phyloP scores from a whole-genome alignment of 2,888 invertebrate species.

The Cerastis rubricosa region DNA sequence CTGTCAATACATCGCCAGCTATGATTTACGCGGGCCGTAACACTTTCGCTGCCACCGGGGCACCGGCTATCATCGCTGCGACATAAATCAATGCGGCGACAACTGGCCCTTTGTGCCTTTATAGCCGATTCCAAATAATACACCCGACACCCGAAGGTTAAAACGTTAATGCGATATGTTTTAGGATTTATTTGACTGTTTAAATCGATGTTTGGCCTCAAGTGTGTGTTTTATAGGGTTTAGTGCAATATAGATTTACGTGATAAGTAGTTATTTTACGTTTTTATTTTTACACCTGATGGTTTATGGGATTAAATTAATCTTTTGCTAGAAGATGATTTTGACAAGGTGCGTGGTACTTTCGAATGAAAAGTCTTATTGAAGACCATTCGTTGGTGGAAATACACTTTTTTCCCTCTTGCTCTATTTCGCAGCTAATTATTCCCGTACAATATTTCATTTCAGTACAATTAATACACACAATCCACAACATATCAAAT shows the following conservation, averaged over 20 bases:
- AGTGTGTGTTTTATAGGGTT: conserved; percentile 48
- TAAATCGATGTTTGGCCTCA: conserved; percentile 39
- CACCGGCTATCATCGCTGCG: conserved; percentile 70
- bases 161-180: conserved; percentile 62
- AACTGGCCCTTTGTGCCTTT: conserved; percentile 78
- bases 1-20: conserved; percentile 86
- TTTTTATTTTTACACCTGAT: not conserved
- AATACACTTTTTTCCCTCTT: too few relatives aligned
- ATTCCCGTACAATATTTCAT: not conserved
- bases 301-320: not conserved
- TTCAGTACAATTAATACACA: conserved; percentile 43
- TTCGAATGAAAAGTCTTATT: too few relatives aligned
- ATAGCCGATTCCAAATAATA: conserved; percentile 78
- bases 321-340: too few relatives aligned
- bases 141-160: conserved; percentile 66
- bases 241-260: conserved; percentile 34
- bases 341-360: too few relatives aligned
- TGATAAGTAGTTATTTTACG: not conserved
- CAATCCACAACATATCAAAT: conserved; percentile 50
- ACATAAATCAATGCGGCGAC: conserved; percentile 86
- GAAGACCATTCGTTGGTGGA: too few relatives aligned
- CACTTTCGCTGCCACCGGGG: conserved; percentile 82
- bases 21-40: conserved; percentile 85
- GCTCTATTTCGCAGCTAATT: not conserved
- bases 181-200: conserved; percentile 59